These are phyloP conservation scores for Drosophila atripex DNA, from an alignment of 2,888 invertebrate species.

Conservation along the genomic window DNA sequence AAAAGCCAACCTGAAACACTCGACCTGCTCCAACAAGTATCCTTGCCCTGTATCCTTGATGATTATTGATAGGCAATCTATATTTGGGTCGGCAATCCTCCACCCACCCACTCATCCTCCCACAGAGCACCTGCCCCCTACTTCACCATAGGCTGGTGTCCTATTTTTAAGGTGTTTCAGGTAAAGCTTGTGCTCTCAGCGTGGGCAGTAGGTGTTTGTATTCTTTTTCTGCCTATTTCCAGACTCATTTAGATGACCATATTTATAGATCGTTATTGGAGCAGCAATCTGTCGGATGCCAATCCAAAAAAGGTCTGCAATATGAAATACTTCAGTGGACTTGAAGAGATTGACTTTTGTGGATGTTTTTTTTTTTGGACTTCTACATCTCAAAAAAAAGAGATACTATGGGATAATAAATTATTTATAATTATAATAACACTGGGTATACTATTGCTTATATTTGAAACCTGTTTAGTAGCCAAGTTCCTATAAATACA, in stretches of 20 bases:
- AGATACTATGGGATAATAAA: not conserved
- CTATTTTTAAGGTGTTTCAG: conserved; percentile 69
- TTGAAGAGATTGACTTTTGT: too few species aligned
- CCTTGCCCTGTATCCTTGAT: conserved; percentile 46
- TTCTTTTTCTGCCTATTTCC: conserved; percentile 31
- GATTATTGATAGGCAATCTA: conserved; percentile 70
- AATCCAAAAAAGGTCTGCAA: conserved; percentile 57
- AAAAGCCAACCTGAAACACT: conserved; percentile 29
- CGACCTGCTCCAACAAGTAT: not conserved
- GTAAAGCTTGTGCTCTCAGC: conserved; percentile 24
- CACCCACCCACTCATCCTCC: too few species aligned
- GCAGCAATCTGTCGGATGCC: conserved; percentile 57
- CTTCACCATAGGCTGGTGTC: conserved; percentile 25
- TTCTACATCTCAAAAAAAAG: too few species aligned
- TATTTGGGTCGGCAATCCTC: conserved; percentile 59
- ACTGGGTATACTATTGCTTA: too few species aligned
- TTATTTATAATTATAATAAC: too few species aligned
- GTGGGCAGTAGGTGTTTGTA: conserved; percentile 11
- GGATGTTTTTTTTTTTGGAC: too few species aligned
- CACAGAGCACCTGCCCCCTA: conserved; percentile 18
- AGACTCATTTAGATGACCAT: conserved; percentile 42
- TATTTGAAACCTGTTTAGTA: not conserved
- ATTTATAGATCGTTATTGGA: conserved; percentile 44
- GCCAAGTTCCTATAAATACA: not conserved
- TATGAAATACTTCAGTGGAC: too few species aligned